Conservation (phyloP, 2,113 vertebrate species). For the Brachionichthys hirsutus region DNA sequence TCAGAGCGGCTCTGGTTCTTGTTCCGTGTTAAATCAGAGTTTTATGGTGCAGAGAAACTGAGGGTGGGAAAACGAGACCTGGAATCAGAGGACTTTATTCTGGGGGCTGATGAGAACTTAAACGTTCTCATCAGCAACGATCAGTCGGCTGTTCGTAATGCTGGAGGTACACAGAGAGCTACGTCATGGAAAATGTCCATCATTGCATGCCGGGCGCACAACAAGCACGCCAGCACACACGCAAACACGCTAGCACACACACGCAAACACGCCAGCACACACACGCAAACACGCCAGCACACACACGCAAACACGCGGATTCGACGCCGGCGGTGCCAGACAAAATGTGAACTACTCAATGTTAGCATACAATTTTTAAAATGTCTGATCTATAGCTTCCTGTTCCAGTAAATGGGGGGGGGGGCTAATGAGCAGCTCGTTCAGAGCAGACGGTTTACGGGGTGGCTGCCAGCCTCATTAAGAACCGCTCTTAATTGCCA, state of each 20-base stretch:
- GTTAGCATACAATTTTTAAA: conserved; percentile 40
- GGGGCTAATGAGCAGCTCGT: conserved; percentile 77
- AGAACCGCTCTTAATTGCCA: conserved; percentile 76
- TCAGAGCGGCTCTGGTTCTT: no score
- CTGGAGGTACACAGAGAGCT: conserved; percentile 50
- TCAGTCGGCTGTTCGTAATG: conserved; percentile 33
- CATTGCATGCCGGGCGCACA: conserved; percentile 59
- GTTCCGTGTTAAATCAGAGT: no score
- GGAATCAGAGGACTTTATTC: conserved; percentile 38
- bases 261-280: conserved; percentile 1
- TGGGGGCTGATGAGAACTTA: no score
- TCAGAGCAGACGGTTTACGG: conserved; percentile 78
- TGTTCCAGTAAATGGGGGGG: conserved; percentile 45
- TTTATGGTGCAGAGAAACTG: no score
- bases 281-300: conserved; percentile 3
- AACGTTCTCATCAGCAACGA: conserved; percentile 43
- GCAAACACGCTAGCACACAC: conserved; percentile 1
- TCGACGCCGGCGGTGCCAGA: conserved; percentile 29
- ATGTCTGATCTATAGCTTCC: conserved; percentile 66
- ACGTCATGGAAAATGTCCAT: conserved; percentile 79
- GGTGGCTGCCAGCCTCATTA: conserved; percentile 80
- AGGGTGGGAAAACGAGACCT: no score
- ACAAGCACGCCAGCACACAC: conserved; percentile 40
- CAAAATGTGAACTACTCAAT: conserved; percentile 37
- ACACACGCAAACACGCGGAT: conserved; percentile 1